Conservation (phyloP, 2,113 vertebrate species). For the Chaetodon auriga region DNA sequence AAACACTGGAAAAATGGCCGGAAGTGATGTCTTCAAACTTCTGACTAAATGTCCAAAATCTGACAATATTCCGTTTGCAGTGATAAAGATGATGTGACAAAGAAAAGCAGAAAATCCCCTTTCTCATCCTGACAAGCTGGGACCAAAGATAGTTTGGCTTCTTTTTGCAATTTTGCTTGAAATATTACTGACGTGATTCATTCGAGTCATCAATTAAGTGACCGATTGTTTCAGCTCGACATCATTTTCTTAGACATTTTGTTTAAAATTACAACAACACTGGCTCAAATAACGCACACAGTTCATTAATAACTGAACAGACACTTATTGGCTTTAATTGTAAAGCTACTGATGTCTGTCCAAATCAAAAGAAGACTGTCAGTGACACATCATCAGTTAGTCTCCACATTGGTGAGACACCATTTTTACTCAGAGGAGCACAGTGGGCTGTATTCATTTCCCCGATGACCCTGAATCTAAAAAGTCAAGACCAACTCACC, state of each 20-base stretch:
- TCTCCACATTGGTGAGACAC: not conserved
- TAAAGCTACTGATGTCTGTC: not conserved
- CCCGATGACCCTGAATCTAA: constrained; percentile 25
- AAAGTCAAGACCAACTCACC: constrained; percentile 79
- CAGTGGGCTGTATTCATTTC: not conserved
- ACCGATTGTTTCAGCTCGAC: not conserved
- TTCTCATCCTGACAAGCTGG: not conserved
- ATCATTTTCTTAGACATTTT: not conserved
- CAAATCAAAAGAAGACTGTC: too few relatives aligned
- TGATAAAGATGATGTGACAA: not conserved
- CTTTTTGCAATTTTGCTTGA: not conserved
- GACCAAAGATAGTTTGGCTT: not conserved
- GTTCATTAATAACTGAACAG: not conserved
- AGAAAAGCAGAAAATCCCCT: not conserved
- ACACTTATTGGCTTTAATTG: not conserved
- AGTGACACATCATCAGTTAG: not conserved
- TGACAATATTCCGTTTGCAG: not conserved
- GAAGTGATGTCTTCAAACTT: not conserved
- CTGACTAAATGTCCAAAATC: not conserved
- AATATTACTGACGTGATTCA: not conserved
- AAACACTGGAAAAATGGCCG: not conserved
- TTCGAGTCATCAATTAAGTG: not conserved
- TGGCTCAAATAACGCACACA: not conserved
- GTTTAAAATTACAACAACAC: not conserved
- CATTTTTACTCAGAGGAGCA: not conserved